phyloP scores from a whole-genome alignment of 2,888 invertebrate species.

The Plagodis pulveraria region DNA sequence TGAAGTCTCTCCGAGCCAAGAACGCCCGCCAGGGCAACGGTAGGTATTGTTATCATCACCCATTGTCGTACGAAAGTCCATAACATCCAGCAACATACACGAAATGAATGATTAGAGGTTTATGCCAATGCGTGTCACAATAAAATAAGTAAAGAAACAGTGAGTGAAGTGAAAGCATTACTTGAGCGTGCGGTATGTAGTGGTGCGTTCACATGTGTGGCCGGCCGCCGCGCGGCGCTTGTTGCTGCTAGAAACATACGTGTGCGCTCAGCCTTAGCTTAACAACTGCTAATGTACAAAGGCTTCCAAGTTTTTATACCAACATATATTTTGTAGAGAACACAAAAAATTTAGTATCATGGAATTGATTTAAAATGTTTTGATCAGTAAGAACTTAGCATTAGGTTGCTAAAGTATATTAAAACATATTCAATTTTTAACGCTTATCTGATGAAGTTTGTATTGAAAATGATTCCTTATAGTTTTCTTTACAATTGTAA shows the following conservation, averaged over 20 bases:
- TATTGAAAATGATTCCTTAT: too few species aligned
- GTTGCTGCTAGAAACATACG: conserved; percentile 64
- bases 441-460: too few species aligned
- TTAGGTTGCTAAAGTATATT: too few species aligned
- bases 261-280: conserved; percentile 24
- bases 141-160: conserved; percentile 51
- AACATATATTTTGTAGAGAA: background rate
- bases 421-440: too few species aligned
- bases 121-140: conserved; percentile 22
- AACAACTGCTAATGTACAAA: background rate
- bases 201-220: conserved; percentile 62
- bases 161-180: conserved; percentile 53
- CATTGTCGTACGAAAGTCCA: too few species aligned
- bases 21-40: too few species aligned
- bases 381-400: background rate
- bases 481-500: too few species aligned
- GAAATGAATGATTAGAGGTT: background rate
- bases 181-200: conserved; percentile 46
- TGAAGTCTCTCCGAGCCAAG: too few species aligned
- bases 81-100: background rate
- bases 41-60: too few species aligned
- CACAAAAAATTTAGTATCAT: too few species aligned
- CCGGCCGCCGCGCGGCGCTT: conserved; percentile 61
- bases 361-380: background rate
- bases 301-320: conserved; percentile 3